Evolutionary conservation across 2,113 vertebrate genomes (phyloP).

Genomic region (Muntiacus muntjak): DNA sequence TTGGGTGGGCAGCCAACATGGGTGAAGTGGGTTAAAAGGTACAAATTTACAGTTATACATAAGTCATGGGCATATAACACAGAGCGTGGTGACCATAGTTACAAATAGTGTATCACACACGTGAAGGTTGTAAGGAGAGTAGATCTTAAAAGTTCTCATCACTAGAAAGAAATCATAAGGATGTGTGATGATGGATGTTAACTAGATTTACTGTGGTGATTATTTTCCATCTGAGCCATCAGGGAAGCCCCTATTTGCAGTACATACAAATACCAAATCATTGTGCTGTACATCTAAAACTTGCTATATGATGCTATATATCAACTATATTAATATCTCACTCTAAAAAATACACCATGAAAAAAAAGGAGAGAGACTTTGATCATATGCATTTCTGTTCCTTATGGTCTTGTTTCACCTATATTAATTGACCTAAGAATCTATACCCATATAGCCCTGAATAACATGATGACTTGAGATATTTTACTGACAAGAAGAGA

Average conservation of each 20-base stretch:
- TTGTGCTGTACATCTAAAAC: not conserved
- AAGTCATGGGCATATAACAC: not conserved
- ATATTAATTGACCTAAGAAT: too few relatives aligned
- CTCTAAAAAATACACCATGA: not conserved
- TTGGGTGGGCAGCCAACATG: not conserved
- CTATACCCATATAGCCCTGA: too few relatives aligned
- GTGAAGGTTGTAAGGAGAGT: not conserved
- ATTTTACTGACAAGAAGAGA: too few relatives aligned
- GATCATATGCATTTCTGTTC: too few relatives aligned
- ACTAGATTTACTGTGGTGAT: not conserved
- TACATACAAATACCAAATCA: not conserved
- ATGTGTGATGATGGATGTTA: not conserved
- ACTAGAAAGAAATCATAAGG: not conserved
- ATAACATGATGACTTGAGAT: too few relatives aligned
- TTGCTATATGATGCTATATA: not conserved
- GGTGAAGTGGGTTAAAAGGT: not conserved
- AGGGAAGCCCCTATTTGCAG: not conserved
- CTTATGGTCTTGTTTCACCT: too few relatives aligned
- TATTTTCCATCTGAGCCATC: not conserved
- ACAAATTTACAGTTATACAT: not conserved
- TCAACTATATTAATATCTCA: not conserved
- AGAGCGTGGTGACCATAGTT: not conserved
- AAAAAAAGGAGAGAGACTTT: too few relatives aligned
- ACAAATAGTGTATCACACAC: not conserved
- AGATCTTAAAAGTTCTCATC: not conserved